Conservation (phyloP, 2,888 invertebrate genomes). For the Lycaena phlaeas region DNA sequence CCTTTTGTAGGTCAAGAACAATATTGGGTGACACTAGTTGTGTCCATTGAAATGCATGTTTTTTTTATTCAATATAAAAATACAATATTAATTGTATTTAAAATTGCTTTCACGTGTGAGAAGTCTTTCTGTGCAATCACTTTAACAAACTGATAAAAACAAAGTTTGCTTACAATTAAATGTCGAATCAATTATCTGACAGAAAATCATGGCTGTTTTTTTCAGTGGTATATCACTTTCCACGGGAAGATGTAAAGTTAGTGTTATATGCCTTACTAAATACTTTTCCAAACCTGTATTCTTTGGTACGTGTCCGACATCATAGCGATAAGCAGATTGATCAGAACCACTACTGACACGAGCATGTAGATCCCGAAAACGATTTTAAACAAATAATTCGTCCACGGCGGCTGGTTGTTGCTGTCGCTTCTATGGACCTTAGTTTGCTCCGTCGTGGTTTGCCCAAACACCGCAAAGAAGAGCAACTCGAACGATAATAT, state of each 20-base stretch:
- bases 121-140: too few relatives aligned
- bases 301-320: slow-evolving; percentile 99
- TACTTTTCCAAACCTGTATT: slow-evolving; percentile 81
- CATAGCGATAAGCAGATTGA: slow-evolving; percentile 99
- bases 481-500: slow-evolving; percentile 96
- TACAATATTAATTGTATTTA: too few relatives aligned
- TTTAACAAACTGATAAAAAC: too few relatives aligned
- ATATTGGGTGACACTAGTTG: too few relatives aligned
- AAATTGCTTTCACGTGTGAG: too few relatives aligned
- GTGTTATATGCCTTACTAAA: not conserved
- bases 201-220: too few relatives aligned
- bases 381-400: slow-evolving; percentile 89
- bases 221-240: too few relatives aligned
- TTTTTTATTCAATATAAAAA: too few relatives aligned
- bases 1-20: not conserved
- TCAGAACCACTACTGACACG: slow-evolving; percentile 98
- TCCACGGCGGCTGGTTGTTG: slow-evolving; percentile 84
- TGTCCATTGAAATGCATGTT: too few relatives aligned
- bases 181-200: too few relatives aligned
- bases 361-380: slow-evolving; percentile 96
- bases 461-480: slow-evolving; percentile 98
- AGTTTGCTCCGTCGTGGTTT: slow-evolving; percentile 87
- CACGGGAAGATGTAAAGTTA: too few relatives aligned
- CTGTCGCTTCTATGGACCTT: slow-evolving; percentile 75
- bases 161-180: too few relatives aligned